Percentiles rank a stretch among this genome's conserved stretches.
Evolutionary conservation across 2,797 vertebrate species (phyloP).

Genomic region (Hafferia zeledoni): DNA sequence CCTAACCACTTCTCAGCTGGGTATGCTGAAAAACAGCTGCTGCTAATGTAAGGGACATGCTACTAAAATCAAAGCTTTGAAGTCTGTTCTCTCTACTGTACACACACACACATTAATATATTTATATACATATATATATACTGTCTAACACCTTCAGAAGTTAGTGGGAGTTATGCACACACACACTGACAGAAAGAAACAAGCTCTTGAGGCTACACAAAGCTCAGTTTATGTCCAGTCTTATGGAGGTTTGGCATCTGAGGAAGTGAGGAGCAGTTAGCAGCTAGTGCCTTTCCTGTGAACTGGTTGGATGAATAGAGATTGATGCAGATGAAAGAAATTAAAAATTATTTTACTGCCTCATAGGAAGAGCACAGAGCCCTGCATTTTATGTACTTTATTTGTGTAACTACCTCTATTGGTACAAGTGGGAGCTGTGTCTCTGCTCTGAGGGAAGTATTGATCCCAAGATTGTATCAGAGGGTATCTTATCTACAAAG

Average conservation of each 20-base stretch:
- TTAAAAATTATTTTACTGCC: slow-evolving; percentile 6
- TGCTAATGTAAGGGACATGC: not conserved
- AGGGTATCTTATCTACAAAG: slow-evolving; percentile 25
- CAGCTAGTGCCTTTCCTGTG: slow-evolving; percentile 59
- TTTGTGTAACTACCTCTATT: slow-evolving; percentile 6
- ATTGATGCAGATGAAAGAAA: slow-evolving; percentile 47
- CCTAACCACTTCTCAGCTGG: not conserved
- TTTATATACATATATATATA: not conserved
- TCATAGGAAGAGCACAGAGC: not conserved
- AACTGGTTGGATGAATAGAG: slow-evolving; percentile 2
- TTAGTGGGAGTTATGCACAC: slow-evolving; percentile 38
- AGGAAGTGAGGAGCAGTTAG: slow-evolving; percentile 53
- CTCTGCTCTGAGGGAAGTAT: not conserved
- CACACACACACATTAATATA: not conserved
- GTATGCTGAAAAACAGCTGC: slow-evolving; percentile 20
- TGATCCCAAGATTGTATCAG: not conserved
- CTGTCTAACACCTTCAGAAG: slow-evolving; percentile 48
- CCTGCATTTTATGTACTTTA: not conserved
- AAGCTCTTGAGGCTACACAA: slow-evolving; percentile 47
- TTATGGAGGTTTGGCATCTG: not conserved
- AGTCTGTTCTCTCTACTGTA: not conserved
- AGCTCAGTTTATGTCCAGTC: slow-evolving; percentile 31
- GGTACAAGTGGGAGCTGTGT: not conserved
- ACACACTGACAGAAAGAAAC: slow-evolving; percentile 17
- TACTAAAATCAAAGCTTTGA: slow-evolving; percentile 25